These are phyloP conservation scores for Cotesia vestalis DNA, from an alignment of 1,140 invertebrate species.

Conservation along the genomic window DNA sequence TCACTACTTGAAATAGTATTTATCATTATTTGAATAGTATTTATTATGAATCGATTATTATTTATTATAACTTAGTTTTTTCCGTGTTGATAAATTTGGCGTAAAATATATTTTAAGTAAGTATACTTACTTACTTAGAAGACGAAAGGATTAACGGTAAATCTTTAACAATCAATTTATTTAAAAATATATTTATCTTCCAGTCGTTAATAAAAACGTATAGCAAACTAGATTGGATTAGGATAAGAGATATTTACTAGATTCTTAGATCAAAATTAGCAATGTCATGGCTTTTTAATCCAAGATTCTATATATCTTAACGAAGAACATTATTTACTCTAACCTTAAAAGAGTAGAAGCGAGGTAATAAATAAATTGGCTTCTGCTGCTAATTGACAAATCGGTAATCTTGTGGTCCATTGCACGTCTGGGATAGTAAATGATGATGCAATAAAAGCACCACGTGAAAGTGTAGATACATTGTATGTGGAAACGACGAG, in stretches of 20 bases:
- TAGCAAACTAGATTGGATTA: not conserved
- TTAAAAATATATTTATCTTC: too few relatives aligned
- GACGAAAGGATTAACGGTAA: too few relatives aligned
- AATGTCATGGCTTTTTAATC: not conserved
- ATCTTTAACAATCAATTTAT: too few relatives aligned
- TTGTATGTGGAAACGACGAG: not conserved
- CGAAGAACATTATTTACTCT: constrained; percentile 6
- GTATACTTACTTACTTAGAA: too few relatives aligned
- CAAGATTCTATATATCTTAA: constrained; percentile 17
- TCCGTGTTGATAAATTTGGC: too few relatives aligned
- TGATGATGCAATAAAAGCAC: constrained; percentile 45
- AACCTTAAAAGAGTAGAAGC: constrained; percentile 3
- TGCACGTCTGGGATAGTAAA: constrained; percentile 40
- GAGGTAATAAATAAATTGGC: constrained; percentile 46
- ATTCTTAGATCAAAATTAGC: constrained; percentile 42
- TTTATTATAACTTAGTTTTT: too few relatives aligned
- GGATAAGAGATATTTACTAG: constrained; percentile 30
- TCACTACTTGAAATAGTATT: too few relatives aligned
- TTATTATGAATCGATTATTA: too few relatives aligned
- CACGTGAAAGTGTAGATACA: not conserved
- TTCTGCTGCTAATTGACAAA: constrained; percentile 46
- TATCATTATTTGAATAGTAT: too few relatives aligned
- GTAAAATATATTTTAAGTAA: too few relatives aligned
- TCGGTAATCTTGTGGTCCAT: constrained; percentile 44
- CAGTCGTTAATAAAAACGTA: constrained; percentile 2